phyloP scores from a whole-genome alignment of 2,888 invertebrate species.

The Hymenopus coronatus region DNA sequence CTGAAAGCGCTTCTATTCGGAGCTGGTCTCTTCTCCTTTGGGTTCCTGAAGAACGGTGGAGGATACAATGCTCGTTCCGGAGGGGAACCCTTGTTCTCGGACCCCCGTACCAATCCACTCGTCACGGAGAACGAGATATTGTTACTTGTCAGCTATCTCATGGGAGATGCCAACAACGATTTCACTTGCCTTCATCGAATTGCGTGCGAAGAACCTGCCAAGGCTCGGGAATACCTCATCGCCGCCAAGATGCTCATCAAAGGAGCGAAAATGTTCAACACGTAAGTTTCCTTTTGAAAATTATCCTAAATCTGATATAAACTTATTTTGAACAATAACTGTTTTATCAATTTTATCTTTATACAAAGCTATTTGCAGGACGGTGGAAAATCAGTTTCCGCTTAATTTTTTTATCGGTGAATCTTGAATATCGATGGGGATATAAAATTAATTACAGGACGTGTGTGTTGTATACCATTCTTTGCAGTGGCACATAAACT shows the following conservation, averaged over 20 bases:
- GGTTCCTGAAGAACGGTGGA: constrained; percentile 33
- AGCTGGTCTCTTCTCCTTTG: constrained; percentile 60
- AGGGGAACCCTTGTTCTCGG: constrained; percentile 44
- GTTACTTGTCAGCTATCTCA: constrained; percentile 66
- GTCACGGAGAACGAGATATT: constrained; percentile 70
- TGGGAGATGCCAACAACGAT: constrained; percentile 58
- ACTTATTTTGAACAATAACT: too few species aligned
- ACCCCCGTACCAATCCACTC: constrained; percentile 3
- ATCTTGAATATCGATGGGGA: too few species aligned
- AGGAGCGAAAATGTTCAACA: constrained; percentile 64
- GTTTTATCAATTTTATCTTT: too few species aligned
- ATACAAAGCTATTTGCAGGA: too few species aligned
- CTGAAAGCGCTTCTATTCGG: constrained; percentile 80
- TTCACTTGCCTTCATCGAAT: constrained; percentile 72
- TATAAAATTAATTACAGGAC: too few species aligned
- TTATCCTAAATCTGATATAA: too few species aligned
- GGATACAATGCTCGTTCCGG: constrained; percentile 54
- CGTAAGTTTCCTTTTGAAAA: constrained; percentile 50
- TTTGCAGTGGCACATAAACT: too few species aligned
- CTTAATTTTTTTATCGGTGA: too few species aligned
- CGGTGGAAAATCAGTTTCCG: too few species aligned
- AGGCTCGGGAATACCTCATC: constrained; percentile 70
- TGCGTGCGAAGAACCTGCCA: constrained; percentile 70
- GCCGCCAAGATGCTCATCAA: constrained; percentile 75
- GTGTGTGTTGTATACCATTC: too few species aligned